Evolutionary conservation across 2,113 vertebrate species (phyloP).

Genomic region (Brachypteracias leptosomus): DNA sequence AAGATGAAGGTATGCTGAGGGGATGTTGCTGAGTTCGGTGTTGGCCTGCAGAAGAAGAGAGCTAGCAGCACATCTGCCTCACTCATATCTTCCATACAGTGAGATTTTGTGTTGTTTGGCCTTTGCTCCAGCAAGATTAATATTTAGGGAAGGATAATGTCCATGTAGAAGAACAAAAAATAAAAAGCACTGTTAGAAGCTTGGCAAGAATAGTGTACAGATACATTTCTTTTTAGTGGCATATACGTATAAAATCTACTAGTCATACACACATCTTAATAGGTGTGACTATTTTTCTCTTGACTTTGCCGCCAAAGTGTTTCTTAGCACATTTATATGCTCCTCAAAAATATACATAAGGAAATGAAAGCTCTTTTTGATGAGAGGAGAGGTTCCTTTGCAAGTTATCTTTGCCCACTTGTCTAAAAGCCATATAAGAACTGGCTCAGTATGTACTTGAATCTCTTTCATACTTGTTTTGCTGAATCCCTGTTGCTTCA

Average conservation of each 20-base stretch:
- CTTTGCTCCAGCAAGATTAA: not conserved
- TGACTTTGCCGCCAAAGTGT: slow-evolving; percentile 17
- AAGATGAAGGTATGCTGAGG: no score
- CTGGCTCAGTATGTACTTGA: not conserved
- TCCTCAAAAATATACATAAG: slow-evolving; percentile 15
- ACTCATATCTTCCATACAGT: not conserved
- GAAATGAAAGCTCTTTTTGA: not conserved
- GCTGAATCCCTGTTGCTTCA: not conserved
- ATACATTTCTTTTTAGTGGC: slow-evolving; percentile 26
- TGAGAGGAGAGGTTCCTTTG: slow-evolving; percentile 3
- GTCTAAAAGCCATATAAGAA: not conserved
- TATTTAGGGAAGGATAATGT: not conserved
- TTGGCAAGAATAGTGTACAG: not conserved
- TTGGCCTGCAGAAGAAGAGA: no score
- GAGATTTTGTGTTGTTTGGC: not conserved
- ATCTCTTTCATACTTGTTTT: not conserved
- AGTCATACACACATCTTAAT: not conserved
- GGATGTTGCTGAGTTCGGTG: no score
- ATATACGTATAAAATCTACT: not conserved
- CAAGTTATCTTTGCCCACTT: slow-evolving; percentile 30
- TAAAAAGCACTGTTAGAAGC: not conserved
- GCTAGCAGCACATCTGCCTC: no score
- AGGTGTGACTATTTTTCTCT: slow-evolving; percentile 7
- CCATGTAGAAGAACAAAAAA: not conserved
- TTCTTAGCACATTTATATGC: slow-evolving; percentile 22